phyloP scores from a whole-genome alignment of 2,113 vertebrate species.

The Pachyramphus minor region DNA sequence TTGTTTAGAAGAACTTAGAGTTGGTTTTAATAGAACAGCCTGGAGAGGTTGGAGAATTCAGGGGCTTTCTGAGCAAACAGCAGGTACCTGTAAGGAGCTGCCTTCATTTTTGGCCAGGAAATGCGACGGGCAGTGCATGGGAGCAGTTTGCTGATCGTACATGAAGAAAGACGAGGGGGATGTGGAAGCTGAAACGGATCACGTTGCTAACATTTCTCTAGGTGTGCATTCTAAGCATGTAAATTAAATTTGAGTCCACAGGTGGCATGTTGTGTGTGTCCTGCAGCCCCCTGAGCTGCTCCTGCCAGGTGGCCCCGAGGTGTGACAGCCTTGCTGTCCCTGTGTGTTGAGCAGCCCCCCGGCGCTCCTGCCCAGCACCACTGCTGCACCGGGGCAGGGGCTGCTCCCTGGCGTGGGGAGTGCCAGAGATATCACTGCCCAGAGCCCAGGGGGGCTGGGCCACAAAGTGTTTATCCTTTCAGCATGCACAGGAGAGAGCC shows the following conservation, averaged over 20 bases:
- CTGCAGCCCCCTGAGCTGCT: background rate
- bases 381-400: background rate
- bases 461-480: constrained; percentile 7
- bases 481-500: background rate
- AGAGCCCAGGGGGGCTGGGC: background rate
- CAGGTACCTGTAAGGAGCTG: background rate
- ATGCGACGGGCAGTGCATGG: background rate
- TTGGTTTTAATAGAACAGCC: background rate
- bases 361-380: background rate
- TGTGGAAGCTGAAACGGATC: background rate
- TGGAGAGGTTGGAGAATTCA: background rate
- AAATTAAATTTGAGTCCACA: background rate
- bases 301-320: background rate
- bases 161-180: background rate
- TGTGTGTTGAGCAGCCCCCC: background rate
- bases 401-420: background rate
- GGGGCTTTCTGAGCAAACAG: background rate
- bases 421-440: constrained; percentile 30
- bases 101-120: background rate
- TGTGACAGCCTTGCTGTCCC: background rate
- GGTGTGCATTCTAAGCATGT: background rate
- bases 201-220: background rate
- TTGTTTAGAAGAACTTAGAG: background rate
- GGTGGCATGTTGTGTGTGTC: background rate
- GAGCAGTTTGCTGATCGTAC: background rate